These are phyloP conservation scores for Tenualosa ilisha DNA, from an alignment of 2,797 vertebrate species.

Conservation along the genomic window DNA sequence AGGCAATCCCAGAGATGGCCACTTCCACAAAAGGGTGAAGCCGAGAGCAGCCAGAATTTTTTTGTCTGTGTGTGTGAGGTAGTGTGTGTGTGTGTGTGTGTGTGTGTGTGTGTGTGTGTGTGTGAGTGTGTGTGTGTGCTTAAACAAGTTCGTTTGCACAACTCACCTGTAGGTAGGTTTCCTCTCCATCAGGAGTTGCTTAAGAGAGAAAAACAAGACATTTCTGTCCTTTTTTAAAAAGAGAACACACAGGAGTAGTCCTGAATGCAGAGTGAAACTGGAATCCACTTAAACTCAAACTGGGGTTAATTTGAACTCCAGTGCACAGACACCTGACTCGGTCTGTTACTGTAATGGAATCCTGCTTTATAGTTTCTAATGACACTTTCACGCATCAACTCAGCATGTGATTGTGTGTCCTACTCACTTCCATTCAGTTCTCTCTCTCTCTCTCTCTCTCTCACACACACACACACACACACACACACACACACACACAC, in stretches of 20 bases:
- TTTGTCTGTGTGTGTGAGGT: not conserved
- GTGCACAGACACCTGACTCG: not conserved
- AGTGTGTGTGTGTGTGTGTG: not conserved
- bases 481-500: too few species aligned
- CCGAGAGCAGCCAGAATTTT: slow-evolving; percentile 17
- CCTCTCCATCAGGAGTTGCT: not conserved
- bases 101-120: not conserved
- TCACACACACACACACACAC: too few species aligned
- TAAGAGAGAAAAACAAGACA: not conserved
- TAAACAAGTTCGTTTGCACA: not conserved
- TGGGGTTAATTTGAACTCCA: not conserved
- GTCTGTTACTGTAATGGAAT: not conserved
- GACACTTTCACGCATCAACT: not conserved
- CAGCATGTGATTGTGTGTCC: not conserved
- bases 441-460: too few species aligned
- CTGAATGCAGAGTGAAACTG: not conserved
- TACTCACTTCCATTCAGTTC: not conserved
- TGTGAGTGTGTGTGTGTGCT: not conserved
- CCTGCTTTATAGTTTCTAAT: not conserved
- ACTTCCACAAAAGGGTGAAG: slow-evolving; percentile 19
- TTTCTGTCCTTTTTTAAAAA: not conserved
- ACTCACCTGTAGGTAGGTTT: slow-evolving; percentile 22
- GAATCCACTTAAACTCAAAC: not conserved
- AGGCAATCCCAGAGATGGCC: slow-evolving; percentile 28
- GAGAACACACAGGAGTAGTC: not conserved